Percentiles rank a stretch among this genome's conserved stretches.
These are phyloP conservation scores for Onthophagus taurus DNA, from an alignment of 1,140 invertebrate species.

Conservation along the genomic window DNA sequence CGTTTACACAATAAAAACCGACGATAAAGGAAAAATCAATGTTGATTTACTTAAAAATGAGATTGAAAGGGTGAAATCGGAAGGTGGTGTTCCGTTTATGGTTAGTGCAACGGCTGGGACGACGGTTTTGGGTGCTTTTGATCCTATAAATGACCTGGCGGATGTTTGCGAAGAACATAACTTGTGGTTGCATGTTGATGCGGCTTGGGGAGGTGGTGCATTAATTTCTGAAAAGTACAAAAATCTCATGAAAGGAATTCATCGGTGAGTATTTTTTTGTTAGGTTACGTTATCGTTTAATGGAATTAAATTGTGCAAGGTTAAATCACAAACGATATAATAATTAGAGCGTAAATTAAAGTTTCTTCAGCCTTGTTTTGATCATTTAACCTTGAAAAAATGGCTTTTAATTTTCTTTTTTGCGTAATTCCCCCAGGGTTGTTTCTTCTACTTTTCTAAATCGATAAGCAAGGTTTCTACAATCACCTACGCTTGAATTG, in stretches of 20 bases:
- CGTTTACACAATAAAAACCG: conserved; percentile 62
- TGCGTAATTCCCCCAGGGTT: no score
- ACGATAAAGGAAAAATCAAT: conserved; percentile 70
- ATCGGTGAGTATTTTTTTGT: conserved; percentile 53
- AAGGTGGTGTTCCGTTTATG: conserved; percentile 71
- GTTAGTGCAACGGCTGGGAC: conserved; percentile 86
- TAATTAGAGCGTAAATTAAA: no score
- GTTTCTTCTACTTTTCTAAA: no score
- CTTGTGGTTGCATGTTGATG: conserved; percentile 93
- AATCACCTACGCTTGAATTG: no score
- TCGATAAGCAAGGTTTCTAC: no score
- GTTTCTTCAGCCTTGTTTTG: no score
- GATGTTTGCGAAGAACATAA: conserved; percentile 72
- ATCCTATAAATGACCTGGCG: conserved; percentile 73
- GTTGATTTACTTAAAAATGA: conserved; percentile 58
- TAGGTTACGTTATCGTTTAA: background rate
- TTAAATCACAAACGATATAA: no score
- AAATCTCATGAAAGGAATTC: conserved; percentile 66
- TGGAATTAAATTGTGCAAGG: background rate
- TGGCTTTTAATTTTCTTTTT: no score
- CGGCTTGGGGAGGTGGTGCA: conserved; percentile 86
- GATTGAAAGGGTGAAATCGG: conserved; percentile 54
- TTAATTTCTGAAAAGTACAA: conserved; percentile 74
- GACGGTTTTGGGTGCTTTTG: conserved; percentile 78
- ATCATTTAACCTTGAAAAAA: no score